These are phyloP conservation scores for Epirrhoe tristata DNA, from an alignment of 2,888 invertebrate species.

Conservation along the genomic window DNA sequence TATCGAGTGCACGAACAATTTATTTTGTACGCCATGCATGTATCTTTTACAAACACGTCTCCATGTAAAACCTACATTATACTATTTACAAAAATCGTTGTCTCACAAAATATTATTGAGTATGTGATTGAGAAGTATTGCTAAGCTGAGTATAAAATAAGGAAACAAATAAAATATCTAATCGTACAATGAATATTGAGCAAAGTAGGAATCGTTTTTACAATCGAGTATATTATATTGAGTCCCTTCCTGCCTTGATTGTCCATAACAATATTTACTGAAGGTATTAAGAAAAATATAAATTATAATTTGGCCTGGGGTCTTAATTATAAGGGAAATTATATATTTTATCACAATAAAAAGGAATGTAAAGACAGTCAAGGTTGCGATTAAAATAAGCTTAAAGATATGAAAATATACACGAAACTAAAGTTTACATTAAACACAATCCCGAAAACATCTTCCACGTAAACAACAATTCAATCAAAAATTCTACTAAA, in stretches of 20 bases:
- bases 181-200: slow-evolving; percentile 52
- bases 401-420: slow-evolving; percentile 50
- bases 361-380: slow-evolving; percentile 50
- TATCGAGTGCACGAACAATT: slow-evolving; percentile 79
- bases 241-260: slow-evolving; percentile 23
- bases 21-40: slow-evolving; percentile 81
- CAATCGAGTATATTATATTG: slow-evolving; percentile 43
- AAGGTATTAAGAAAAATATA: slow-evolving; percentile 10
- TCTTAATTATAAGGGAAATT: slow-evolving; percentile 29
- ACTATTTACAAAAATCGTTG: slow-evolving; percentile 60
- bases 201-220: slow-evolving; percentile 56
- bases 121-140: slow-evolving; percentile 69
- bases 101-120: slow-evolving; percentile 67
- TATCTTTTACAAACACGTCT: slow-evolving; percentile 69
- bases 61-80: slow-evolving; percentile 60
- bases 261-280: slow-evolving; percentile 3
- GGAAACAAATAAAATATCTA: slow-evolving; percentile 45
- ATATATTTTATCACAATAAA: slow-evolving; percentile 31
- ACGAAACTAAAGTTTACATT: slow-evolving; percentile 50
- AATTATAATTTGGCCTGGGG: slow-evolving; percentile 24
- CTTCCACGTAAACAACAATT: slow-evolving; percentile 71
- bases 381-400: slow-evolving; percentile 50
- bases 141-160: slow-evolving; percentile 66
- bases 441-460: slow-evolving; percentile 70
- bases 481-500: slow-evolving; percentile 76